Percentiles rank a stretch among this genome's conserved stretches.
Evolutionary conservation across 2,888 invertebrate genomes (phyloP).

Genomic region (Azorinus chamasolen): DNA sequence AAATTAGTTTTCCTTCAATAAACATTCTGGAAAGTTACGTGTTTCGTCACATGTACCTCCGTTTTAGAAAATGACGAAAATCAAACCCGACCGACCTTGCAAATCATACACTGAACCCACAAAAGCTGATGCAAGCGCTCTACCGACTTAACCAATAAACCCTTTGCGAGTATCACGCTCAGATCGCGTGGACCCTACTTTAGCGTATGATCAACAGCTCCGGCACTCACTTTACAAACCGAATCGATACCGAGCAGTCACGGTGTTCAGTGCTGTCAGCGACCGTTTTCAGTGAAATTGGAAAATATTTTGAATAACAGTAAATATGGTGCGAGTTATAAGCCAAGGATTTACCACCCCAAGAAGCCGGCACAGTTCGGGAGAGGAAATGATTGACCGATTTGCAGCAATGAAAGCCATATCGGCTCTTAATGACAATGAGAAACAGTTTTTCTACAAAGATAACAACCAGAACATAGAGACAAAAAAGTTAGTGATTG

Average conservation of each 20-base stretch:
- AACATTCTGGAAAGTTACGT: too few species aligned
- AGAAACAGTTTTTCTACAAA: slow-evolving; percentile 21
- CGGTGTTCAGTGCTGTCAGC: too few species aligned
- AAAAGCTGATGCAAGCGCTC: slow-evolving; percentile 62
- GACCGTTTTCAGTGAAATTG: neutral
- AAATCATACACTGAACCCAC: neutral
- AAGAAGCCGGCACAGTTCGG: slow-evolving; percentile 75
- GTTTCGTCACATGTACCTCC: too few species aligned
- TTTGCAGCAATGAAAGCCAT: slow-evolving; percentile 67
- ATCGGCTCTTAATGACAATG: slow-evolving; percentile 53
- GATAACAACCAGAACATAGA: slow-evolving; percentile 10
- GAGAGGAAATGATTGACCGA: slow-evolving; percentile 73
- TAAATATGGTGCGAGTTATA: slow-evolving; percentile 73
- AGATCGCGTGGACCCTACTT: slow-evolving; percentile 39
- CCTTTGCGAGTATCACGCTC: slow-evolving; percentile 58
- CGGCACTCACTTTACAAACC: slow-evolving; percentile 10
- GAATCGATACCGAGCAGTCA: slow-evolving; percentile 47
- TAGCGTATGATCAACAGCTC: slow-evolving; percentile 53
- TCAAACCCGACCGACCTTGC: neutral
- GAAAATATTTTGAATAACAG: neutral
- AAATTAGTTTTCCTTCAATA: too few species aligned
- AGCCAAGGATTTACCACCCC: slow-evolving; percentile 71
- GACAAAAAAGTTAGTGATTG: slow-evolving; percentile 45
- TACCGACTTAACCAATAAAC: slow-evolving; percentile 56
- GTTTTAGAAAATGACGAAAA: too few species aligned